Conservation (phyloP, 2,888 invertebrate genomes). For the Drosophila niveifrons region DNA sequence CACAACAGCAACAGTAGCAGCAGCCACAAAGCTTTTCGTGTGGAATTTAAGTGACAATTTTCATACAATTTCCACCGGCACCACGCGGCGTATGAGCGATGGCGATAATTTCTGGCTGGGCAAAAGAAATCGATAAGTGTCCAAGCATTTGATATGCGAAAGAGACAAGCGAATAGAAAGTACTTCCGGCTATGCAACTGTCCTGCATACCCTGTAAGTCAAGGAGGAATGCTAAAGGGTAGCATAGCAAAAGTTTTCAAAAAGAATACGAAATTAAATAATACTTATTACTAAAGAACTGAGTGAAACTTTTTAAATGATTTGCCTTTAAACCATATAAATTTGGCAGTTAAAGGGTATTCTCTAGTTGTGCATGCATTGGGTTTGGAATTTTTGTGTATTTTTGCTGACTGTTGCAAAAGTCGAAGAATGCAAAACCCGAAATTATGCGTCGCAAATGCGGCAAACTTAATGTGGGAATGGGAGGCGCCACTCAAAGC, state of each 20-base stretch:
- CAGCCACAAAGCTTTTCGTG: constrained; percentile 56
- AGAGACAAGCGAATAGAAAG: constrained; percentile 10
- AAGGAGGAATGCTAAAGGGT: background rate
- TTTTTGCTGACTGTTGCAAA: constrained; percentile 51
- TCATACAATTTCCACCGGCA: constrained; percentile 62
- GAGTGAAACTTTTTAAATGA: too few relatives aligned
- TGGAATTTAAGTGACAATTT: constrained; percentile 77
- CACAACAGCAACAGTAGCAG: constrained; percentile 24
- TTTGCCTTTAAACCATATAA: background rate
- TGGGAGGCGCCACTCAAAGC: constrained; percentile 28
- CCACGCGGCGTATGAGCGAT: constrained; percentile 71
- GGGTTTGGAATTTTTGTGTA: background rate
- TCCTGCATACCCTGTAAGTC: constrained; percentile 7
- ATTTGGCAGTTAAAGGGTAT: constrained; percentile 15
- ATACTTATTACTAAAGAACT: too few relatives aligned
- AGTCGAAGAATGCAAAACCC: constrained; percentile 55
- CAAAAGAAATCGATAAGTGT: constrained; percentile 64
- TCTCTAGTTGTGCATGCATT: constrained; percentile 4
- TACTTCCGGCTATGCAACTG: constrained; percentile 29
- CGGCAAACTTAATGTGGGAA: constrained; percentile 44
- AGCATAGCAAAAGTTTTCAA: background rate
- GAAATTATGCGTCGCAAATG: constrained; percentile 70
- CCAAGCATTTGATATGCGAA: constrained; percentile 20
- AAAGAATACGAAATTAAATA: too few relatives aligned
- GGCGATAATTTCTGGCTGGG: constrained; percentile 52